Evolutionary conservation across 2,888 invertebrate species (phyloP).

Genomic region (Palloptera scutellata): DNA sequence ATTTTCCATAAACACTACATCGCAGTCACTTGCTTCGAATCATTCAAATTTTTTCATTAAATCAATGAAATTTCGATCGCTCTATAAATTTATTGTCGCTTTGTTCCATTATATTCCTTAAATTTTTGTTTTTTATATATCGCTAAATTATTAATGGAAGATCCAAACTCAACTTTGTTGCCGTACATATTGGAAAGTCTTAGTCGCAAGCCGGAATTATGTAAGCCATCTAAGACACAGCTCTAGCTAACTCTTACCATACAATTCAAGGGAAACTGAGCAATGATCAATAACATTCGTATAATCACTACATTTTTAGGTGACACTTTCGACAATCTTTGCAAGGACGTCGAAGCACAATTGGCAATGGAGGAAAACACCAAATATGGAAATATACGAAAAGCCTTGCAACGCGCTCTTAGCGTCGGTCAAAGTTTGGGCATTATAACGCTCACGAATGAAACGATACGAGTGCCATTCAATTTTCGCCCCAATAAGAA

Average conservation of each 20-base stretch:
- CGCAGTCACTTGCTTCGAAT: too few relatives aligned
- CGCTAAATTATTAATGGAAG: slow-evolving; percentile 35
- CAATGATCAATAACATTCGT: too few relatives aligned
- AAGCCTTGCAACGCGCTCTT: slow-evolving; percentile 33
- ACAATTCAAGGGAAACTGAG: not conserved
- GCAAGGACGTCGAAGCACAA: slow-evolving; percentile 31
- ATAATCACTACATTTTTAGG: slow-evolving; percentile 34
- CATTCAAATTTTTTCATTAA: too few relatives aligned
- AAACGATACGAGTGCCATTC: slow-evolving; percentile 36
- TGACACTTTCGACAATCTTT: slow-evolving; percentile 40
- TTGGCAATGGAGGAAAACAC: slow-evolving; percentile 24
- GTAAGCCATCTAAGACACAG: slow-evolving; percentile 19
- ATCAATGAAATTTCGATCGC: too few relatives aligned
- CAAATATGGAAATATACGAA: slow-evolving; percentile 20
- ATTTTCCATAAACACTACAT: too few relatives aligned
- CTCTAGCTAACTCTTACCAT: too few relatives aligned
- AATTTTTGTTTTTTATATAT: slow-evolving; percentile 5
- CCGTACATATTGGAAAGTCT: slow-evolving; percentile 37
- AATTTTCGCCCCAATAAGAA: slow-evolving; percentile 28
- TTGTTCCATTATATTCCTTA: slow-evolving; percentile 1
- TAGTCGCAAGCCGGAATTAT: slow-evolving; percentile 35
- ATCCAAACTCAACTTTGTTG: slow-evolving; percentile 31
- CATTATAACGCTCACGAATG: slow-evolving; percentile 33
- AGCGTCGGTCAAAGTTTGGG: slow-evolving; percentile 37
- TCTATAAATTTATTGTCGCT: not conserved